phyloP scores from a whole-genome alignment of 2,113 vertebrate genomes.

The Ovis aries region ARS-UI_Ramb_v3.0 NC_056078.1:462001-462500 shows the following conservation, averaged over 20 bases:
- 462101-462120: no score
- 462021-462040: neutral
- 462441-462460: neutral
- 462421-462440: neutral
- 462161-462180: no score
- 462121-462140: neutral
- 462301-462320: neutral
- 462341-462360: neutral
- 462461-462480: neutral
- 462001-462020: neutral
- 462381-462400: rapidly evolving
- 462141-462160: neutral
- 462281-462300: neutral
- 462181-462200: neutral
- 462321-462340: neutral
- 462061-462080: neutral
- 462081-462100: neutral
- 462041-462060: neutral
- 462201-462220: no score
- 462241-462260: neutral
- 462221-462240: no score
- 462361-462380: neutral
- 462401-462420: neutral
- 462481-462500: neutral
- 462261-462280: neutral